Conservation (phyloP, 2,888 invertebrate genomes). For the Napeogenes inachia region DNA sequence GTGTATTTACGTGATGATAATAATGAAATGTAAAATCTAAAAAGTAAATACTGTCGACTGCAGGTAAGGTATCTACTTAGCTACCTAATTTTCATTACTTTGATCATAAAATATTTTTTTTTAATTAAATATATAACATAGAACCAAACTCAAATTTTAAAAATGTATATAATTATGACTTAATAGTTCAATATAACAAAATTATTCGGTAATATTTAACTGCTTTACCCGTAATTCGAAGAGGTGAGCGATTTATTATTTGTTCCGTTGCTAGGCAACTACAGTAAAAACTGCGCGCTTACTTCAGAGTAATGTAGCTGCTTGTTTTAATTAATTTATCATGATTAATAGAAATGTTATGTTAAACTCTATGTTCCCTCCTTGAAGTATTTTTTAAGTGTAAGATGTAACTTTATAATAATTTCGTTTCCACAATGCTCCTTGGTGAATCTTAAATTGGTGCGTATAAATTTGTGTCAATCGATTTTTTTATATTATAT, state of each 20-base stretch:
- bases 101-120: no score
- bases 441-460: background rate
- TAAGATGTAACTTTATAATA: background rate
- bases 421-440: background rate
- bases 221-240: background rate
- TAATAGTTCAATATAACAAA: background rate
- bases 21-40: no score
- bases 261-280: constrained; percentile 53
- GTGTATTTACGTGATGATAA: background rate
- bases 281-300: constrained; percentile 43
- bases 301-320: constrained; percentile 37
- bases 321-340: constrained; percentile 37
- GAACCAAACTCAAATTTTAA: no score
- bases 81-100: no score
- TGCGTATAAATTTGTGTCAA: background rate
- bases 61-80: no score
- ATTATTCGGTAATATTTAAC: background rate
- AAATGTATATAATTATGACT: no score
- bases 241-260: constrained; percentile 9
- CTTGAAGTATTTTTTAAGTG: constrained; percentile 38
- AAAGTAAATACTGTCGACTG: no score
- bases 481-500: constrained; percentile 4
- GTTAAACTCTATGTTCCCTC: constrained; percentile 51
- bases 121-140: no score
- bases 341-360: constrained; percentile 41